These are phyloP conservation scores for Catonia carolina DNA, from an alignment of 2,888 invertebrate genomes.

Conservation along the genomic window DNA sequence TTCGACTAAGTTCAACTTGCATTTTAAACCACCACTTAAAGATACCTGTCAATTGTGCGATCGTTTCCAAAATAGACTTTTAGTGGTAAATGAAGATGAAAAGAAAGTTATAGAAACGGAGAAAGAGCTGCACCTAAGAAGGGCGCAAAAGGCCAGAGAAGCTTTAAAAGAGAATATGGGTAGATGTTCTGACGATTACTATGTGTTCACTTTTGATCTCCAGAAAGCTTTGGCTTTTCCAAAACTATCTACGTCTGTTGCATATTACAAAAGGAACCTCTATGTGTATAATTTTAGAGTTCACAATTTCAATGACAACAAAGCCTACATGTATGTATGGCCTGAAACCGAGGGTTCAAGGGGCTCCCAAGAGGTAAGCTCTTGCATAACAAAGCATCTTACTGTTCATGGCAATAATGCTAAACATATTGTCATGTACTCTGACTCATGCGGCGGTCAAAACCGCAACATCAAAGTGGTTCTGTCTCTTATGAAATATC, in stretches of 20 bases:
- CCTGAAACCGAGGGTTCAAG: conserved; percentile 17
- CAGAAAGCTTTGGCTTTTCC: conserved; percentile 22
- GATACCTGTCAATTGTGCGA: conserved; percentile 17
- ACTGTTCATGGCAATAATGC: conserved; percentile 15
- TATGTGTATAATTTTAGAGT: conserved; percentile 8
- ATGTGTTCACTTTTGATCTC: conserved; percentile 18
- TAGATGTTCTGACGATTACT: conserved; percentile 8
- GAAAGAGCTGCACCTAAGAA: conserved; percentile 16
- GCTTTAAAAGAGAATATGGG: conserved; percentile 7
- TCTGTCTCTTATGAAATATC: conserved; percentile 9
- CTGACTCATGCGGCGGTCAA: conserved; percentile 15
- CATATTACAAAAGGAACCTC: conserved; percentile 1
- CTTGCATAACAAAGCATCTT: conserved; percentile 14
- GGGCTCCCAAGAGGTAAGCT: conserved; percentile 17
- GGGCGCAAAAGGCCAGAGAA: conserved; percentile 16
- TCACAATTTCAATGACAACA: conserved; percentile 6
- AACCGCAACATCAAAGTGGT: conserved; percentile 16
- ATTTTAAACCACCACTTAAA: conserved; percentile 17
- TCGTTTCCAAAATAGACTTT: conserved; percentile 8
- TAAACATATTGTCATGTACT: conserved; percentile 19
- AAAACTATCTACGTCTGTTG: conserved; percentile 4
- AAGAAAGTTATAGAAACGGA: conserved; percentile 5
- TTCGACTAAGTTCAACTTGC: conserved; percentile 18
- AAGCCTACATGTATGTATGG: conserved; percentile 16
- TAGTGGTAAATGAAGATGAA: conserved; percentile 13